These are phyloP conservation scores for Agrochola macilenta DNA, from an alignment of 2,888 invertebrate species.

Conservation along the genomic window DNA sequence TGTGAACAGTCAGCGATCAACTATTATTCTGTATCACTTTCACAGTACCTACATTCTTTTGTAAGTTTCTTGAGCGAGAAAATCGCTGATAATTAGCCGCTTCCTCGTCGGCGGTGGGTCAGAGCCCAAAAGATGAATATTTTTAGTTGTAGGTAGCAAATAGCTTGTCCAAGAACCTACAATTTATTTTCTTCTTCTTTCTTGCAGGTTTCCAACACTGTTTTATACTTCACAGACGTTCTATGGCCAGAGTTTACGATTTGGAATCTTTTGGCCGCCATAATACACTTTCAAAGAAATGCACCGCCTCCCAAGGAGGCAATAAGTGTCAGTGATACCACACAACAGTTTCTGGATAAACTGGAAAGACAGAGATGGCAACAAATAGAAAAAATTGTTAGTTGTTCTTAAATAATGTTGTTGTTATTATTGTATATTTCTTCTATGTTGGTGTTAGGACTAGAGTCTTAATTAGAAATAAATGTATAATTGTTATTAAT, in stretches of 20 bases:
- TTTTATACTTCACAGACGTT: slow-evolving; percentile 96
- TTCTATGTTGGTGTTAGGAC: slow-evolving; percentile 4
- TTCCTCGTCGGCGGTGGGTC: no score
- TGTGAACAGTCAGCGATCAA: no score
- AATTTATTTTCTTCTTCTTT: neutral
- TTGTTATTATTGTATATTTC: slow-evolving; percentile 7
- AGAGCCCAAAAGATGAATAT: neutral
- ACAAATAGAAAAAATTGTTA: slow-evolving; percentile 77
- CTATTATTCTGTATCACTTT: no score
- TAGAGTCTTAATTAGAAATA: slow-evolving; percentile 41
- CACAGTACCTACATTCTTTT: no score
- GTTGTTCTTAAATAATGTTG: slow-evolving; percentile 42
- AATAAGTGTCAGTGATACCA: slow-evolving; percentile 72
- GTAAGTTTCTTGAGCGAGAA: no score
- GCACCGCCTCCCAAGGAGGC: slow-evolving; percentile 73
- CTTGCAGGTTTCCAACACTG: slow-evolving; percentile 93
- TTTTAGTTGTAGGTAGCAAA: neutral
- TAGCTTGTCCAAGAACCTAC: neutral
- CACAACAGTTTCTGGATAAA: slow-evolving; percentile 83
- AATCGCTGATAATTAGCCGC: no score
- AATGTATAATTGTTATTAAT: slow-evolving; percentile 34
- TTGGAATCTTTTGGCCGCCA: slow-evolving; percentile 96
- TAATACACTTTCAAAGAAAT: slow-evolving; percentile 96
- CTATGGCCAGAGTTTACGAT: slow-evolving; percentile 99
- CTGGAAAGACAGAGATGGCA: slow-evolving; percentile 81